These are phyloP conservation scores for Campopleginae sp. DNA, from an alignment of 2,888 invertebrate genomes.

Conservation along the genomic window DNA sequence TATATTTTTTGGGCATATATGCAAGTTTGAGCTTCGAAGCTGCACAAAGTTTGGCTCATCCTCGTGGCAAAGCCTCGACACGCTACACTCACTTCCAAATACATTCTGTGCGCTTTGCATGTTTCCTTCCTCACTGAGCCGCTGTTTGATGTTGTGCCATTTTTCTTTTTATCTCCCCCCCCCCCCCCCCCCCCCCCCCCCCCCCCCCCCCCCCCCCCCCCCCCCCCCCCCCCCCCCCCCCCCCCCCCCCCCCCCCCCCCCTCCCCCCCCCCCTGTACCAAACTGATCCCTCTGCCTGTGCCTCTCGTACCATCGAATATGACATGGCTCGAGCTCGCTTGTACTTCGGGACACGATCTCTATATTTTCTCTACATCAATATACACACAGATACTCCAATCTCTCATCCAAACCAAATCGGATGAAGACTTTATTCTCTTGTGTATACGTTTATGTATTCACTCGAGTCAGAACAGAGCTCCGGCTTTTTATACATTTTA, in stretches of 20 bases:
- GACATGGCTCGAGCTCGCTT: slow-evolving; percentile 50
- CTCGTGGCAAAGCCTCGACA: slow-evolving; percentile 53
- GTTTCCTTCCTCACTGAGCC: slow-evolving; percentile 59
- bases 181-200: neutral
- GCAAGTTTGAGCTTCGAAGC: slow-evolving; percentile 48
- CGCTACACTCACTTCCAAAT: slow-evolving; percentile 58
- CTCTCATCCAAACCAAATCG: slow-evolving; percentile 48
- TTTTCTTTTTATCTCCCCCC: slow-evolving; percentile 45
- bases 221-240: neutral
- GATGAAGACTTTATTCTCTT: slow-evolving; percentile 67
- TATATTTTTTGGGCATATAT: slow-evolving; percentile 19
- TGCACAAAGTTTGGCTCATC: slow-evolving; percentile 66
- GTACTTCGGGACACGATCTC: slow-evolving; percentile 54
- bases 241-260: neutral
- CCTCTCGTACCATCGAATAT: slow-evolving; percentile 66
- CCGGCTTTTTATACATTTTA: slow-evolving; percentile 45
- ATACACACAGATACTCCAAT: slow-evolving; percentile 8
- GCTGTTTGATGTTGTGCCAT: slow-evolving; percentile 64
- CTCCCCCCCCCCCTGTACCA: slow-evolving; percentile 36
- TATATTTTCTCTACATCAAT: slow-evolving; percentile 54
- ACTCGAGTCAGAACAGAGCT: slow-evolving; percentile 26
- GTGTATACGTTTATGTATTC: slow-evolving; percentile 13
- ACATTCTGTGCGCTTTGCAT: slow-evolving; percentile 52
- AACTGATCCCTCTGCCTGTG: slow-evolving; percentile 60
- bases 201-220: neutral